Percentiles rank a stretch among this genome's conserved stretches.
Conservation (phyloP, 2,888 invertebrate species). For the Baccha elongata region DNA sequence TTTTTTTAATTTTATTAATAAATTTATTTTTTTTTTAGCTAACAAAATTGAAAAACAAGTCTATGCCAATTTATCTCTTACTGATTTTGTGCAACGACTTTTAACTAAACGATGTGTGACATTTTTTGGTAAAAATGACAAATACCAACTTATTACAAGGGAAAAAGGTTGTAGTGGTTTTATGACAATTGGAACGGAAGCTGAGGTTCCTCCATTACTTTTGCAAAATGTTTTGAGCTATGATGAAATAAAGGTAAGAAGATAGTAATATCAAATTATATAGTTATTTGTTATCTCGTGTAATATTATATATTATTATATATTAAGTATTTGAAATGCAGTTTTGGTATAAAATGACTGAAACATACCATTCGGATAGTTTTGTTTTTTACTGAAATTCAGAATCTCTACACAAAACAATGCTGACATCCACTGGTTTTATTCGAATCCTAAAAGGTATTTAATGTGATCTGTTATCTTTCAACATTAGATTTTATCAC, state of each 20-base stretch:
- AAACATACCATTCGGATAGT: too few species aligned
- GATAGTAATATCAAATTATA: too few species aligned
- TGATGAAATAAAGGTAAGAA: conserved; percentile 84
- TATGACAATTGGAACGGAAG: conserved; percentile 83
- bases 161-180: conserved; percentile 83
- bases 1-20: not conserved
- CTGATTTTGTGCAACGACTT: conserved; percentile 83
- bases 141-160: conserved; percentile 82
- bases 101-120: conserved; percentile 83
- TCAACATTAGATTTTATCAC: too few species aligned
- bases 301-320: too few species aligned
- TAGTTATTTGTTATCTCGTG: too few species aligned
- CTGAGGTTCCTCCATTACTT: conserved; percentile 82
- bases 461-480: too few species aligned
- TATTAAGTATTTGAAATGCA: too few species aligned
- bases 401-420: too few species aligned
- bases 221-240: conserved; percentile 84
- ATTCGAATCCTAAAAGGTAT: too few species aligned
- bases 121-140: conserved; percentile 83
- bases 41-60: conserved; percentile 79
- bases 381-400: too few species aligned
- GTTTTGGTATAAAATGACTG: too few species aligned
- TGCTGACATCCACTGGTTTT: too few species aligned
- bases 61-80: conserved; percentile 82
- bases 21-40: conserved; percentile 73